Evolutionary conservation across 2,888 invertebrate genomes (phyloP), one percentile per base, ranked within the genome.

Genomic region (Tachina fera): DNA sequence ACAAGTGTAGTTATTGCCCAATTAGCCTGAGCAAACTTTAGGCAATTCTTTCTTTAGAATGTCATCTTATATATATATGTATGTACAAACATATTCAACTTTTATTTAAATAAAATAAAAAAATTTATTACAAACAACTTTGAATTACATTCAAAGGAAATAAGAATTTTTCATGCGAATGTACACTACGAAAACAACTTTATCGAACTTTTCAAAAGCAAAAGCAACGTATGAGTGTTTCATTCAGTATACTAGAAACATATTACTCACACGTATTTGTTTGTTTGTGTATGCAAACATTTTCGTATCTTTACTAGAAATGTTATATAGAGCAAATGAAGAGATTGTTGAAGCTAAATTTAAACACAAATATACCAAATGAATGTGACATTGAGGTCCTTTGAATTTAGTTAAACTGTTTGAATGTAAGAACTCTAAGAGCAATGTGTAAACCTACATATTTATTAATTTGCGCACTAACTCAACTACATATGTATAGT

Each of bases 351-450:
- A 0, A 19, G 31, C n/a, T 41, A 41, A 74, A 8, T 65, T 72
- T 51, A 14, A 67, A 74, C 60, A 67, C 75, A 61, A 68, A 81
- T 75, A 61, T 11, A 58, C 58, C 39, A 68, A 75, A 70, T 81
- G 45, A 75, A 81, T 68, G 31, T 31, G 74, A 51, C 51, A 68
- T 68, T 56, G 22, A 49, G 67, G 45, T 74, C 45, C 49, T 80
- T 74, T 80, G 47, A 75, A 56, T 56, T 16, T 45, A 65, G 16
- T 56, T 56, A 76, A 76, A 76, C 13, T 56, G 13, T 51, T 19
- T 39, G 19, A 47, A n/a, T 63, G 45, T 19, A 45, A n/a, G 63
- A 41, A 68, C 10, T 53, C 9, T 47, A n/a, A 43, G 53, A 63
- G 53, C 51, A 75, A 63, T 75, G 22, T 53, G 49, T 61, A 19